Evolutionary conservation across 2,888 invertebrate genomes (phyloP), one percentile per base, ranked within the genome.

Genomic region (Cheilosia impressa): DNA sequence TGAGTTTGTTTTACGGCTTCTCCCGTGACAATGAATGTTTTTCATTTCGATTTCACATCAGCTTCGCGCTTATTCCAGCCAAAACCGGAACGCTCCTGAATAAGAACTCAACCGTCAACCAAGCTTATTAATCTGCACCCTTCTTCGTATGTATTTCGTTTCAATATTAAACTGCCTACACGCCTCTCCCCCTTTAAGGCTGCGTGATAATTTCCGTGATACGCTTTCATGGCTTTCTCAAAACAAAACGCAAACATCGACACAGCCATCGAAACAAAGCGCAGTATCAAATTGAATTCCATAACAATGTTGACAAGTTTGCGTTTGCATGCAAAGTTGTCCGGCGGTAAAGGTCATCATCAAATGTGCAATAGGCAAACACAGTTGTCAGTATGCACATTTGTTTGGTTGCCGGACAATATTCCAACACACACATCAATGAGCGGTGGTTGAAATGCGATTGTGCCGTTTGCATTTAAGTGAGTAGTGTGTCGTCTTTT

Each of bases 221-320:
- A 66, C 53, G 22, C 50, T 78, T 71, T 66, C 66, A 78, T 62
- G 78, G 72, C 55, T 62, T 62, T 66, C 55, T 76, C 57, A 19
- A 41, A 65, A 75, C 38, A 75, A 58, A 65, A 22, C 27, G 31
- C 38, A 38, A 38, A 43, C 31, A 22, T 55, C n/a, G 15, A 38
- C 4, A 7, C 6, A 27, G 17, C 50, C 47, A 22, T 34, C 41
- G 17, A 53, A 65, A 52, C 62, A 63, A 63, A 62, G 60, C 31
- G 60, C 7, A 27, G 19, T 41, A 52, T 69, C 15, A 19, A 63
- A 63, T 50, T 63, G 81, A 81, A 71, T 71, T 58, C 57, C 50
- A 63, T 53, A 45, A 65, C 57, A 65, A 47, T 38, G 57, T 52
- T 65, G 34, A 58, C 62, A 60, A 13, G 43, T 58, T 62, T 58